Conservation (phyloP, 1,140 invertebrate species). For the Propsilocerus akamusi region DNA sequence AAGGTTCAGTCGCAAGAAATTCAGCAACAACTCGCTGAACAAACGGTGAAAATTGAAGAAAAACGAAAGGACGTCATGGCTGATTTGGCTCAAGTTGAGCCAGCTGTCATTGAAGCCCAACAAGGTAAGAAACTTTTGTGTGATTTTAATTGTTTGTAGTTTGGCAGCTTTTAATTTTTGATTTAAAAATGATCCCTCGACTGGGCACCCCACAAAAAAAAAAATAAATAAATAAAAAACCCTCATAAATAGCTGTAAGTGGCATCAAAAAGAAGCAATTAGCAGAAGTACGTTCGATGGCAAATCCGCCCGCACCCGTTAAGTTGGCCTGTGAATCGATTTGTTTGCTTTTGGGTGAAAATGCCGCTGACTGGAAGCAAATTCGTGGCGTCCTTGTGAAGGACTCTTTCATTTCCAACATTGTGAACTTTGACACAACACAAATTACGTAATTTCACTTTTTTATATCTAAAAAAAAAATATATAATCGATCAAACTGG, state of each 20-base stretch:
- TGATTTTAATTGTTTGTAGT: background rate
- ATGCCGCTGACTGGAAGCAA: constrained; percentile 81
- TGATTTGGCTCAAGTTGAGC: constrained; percentile 91
- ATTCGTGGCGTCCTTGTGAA: constrained; percentile 86
- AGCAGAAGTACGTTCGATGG: constrained; percentile 86
- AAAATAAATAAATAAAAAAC: background rate
- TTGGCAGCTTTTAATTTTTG: constrained; percentile 5
- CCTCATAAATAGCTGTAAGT: constrained; percentile 61
- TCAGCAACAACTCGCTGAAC: constrained; percentile 73
- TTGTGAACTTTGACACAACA: constrained; percentile 94
- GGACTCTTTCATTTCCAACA: constrained; percentile 96
- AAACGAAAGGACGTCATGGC: constrained; percentile 87
- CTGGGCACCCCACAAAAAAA: background rate
- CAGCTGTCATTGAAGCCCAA: constrained; percentile 96
- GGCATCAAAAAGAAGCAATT: constrained; percentile 93
- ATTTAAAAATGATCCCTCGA: background rate
- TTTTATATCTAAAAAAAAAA: constrained; percentile 6
- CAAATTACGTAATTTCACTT: constrained; percentile 57
- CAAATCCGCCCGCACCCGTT: constrained; percentile 81
- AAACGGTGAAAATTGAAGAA: constrained; percentile 80
- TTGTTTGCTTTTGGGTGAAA: constrained; percentile 81
- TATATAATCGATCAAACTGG: background rate
- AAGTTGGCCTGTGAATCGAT: constrained; percentile 92
- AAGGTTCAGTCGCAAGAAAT: constrained; percentile 97
- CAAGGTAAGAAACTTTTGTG: constrained; percentile 47